A percentile compares a stretch with the other conserved stretches of the same genome.
Evolutionary conservation across 2,888 invertebrate genomes (phyloP).

Genomic region (Perithous albicinctus): DNA sequence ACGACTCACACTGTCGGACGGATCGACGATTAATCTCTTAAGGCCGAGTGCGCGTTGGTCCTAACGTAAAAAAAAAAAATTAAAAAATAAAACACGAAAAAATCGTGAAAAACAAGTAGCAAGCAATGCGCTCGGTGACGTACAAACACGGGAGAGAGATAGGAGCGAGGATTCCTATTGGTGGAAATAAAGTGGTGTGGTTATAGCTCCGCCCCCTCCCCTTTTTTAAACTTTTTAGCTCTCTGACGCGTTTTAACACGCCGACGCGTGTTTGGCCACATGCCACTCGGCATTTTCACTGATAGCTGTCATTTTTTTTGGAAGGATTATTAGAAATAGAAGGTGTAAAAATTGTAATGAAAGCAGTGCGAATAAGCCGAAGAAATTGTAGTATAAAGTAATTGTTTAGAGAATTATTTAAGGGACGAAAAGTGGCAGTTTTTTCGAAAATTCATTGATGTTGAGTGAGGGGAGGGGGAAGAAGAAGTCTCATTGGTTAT

Average conservation of each 20-base stretch:
- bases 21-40: slow-evolving; percentile 21
- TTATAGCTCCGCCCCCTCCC: slow-evolving; percentile 74
- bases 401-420: no score
- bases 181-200: slow-evolving; percentile 72
- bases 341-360: not conserved
- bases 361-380: not conserved
- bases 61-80: slow-evolving; percentile 14
- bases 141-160: slow-evolving; percentile 52
- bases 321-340: not conserved
- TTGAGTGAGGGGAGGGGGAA: not conserved
- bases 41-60: slow-evolving; percentile 26
- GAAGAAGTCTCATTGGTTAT: slow-evolving; percentile 9
- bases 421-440: slow-evolving; percentile 34
- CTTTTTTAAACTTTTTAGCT: no score
- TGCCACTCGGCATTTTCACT: not conserved
- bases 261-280: not conserved
- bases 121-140: slow-evolving; percentile 63
- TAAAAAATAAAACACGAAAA: no score
- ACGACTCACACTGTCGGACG: slow-evolving; percentile 61
- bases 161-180: slow-evolving; percentile 64
- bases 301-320: not conserved
- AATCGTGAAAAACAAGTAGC: slow-evolving; percentile 61
- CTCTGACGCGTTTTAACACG: slow-evolving; percentile 1
- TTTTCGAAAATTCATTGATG: slow-evolving; percentile 9
- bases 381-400: not conserved